phyloP scores from a whole-genome alignment of 2,888 invertebrate species.

The Trypoxylon attenuatum region DNA sequence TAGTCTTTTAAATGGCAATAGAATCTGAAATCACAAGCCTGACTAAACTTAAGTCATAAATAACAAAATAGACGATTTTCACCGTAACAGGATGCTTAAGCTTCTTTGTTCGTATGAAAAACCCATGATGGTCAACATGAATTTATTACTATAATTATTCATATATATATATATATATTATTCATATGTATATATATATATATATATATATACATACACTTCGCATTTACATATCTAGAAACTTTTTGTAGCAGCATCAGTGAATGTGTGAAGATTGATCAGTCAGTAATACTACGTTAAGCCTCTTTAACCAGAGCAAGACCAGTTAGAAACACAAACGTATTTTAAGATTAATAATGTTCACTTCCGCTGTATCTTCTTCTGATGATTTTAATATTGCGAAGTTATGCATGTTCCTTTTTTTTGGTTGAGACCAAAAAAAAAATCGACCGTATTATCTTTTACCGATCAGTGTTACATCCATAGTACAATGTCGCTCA shows the following conservation, averaged over 20 bases:
- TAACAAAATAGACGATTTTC: constrained; percentile 64
- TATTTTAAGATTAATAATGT: constrained; percentile 3
- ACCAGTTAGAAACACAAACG: constrained; percentile 22
- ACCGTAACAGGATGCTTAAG: constrained; percentile 59
- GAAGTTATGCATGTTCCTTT: no score
- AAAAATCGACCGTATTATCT: no score
- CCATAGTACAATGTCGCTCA: no score
- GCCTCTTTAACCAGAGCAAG: constrained; percentile 33
- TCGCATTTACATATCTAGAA: constrained; percentile 52
- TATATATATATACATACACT: constrained; percentile 48
- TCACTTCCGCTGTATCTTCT: constrained; percentile 1
- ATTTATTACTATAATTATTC: constrained; percentile 53
- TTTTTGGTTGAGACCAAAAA: no score
- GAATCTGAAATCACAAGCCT: constrained; percentile 54
- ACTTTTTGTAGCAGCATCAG: constrained; percentile 49
- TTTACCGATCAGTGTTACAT: no score
- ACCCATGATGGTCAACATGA: constrained; percentile 46
- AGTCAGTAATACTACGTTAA: constrained; percentile 50
- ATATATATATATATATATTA: constrained; percentile 51
- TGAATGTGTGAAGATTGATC: constrained; percentile 52
- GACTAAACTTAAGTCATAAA: constrained; percentile 59
- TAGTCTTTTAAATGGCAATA: constrained; percentile 65
- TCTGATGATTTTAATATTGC: no score
- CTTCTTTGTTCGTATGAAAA: constrained; percentile 38
- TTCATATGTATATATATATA: constrained; percentile 47